Percentiles rank a stretch among this genome's conserved stretches.
Conservation (phyloP, 2,888 invertebrate species). For the Athripsodes cinereus region DNA sequence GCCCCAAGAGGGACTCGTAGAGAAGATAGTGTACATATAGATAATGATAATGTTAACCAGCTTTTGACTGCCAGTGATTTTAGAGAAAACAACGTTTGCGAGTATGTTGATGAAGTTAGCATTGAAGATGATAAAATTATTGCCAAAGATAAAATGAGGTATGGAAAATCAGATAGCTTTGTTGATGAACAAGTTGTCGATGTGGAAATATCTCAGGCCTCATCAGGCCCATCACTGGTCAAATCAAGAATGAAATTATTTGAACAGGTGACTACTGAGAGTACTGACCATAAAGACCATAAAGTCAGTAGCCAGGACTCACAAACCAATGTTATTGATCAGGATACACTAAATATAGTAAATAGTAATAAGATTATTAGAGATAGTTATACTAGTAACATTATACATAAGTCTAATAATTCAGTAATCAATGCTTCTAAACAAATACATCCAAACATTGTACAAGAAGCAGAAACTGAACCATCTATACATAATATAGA, state of each 20-base stretch:
- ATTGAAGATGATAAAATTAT: slow-evolving; percentile 19
- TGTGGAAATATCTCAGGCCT: slow-evolving; percentile 12
- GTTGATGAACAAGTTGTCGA: slow-evolving; percentile 11
- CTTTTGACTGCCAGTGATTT: slow-evolving; percentile 23
- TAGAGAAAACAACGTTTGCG: slow-evolving; percentile 23
- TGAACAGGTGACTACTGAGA: slow-evolving; percentile 30
- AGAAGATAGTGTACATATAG: slow-evolving; percentile 19
- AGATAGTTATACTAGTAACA: background rate
- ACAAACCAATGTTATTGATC: slow-evolving; percentile 17
- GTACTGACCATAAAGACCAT: slow-evolving; percentile 8
- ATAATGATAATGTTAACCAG: slow-evolving; percentile 22
- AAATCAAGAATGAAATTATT: slow-evolving; percentile 39
- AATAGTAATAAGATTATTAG: slow-evolving; percentile 14
- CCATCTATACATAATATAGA: slow-evolving; percentile 5
- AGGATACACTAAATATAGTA: slow-evolving; percentile 20
- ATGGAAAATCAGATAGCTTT: slow-evolving; percentile 10
- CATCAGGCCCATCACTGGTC: slow-evolving; percentile 33
- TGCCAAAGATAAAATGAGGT: slow-evolving; percentile 25
- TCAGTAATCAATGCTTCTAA: background rate
- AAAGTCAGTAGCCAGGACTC: slow-evolving; percentile 11
- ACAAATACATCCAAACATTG: background rate
- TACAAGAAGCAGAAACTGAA: background rate
- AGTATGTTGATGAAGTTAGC: slow-evolving; percentile 19
- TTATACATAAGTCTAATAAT: background rate
- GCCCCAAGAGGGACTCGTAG: slow-evolving; percentile 3